These are phyloP conservation scores for Dinoponera quadriceps DNA, from an alignment of 1,140 invertebrate species.

Conservation along the genomic window DNA sequence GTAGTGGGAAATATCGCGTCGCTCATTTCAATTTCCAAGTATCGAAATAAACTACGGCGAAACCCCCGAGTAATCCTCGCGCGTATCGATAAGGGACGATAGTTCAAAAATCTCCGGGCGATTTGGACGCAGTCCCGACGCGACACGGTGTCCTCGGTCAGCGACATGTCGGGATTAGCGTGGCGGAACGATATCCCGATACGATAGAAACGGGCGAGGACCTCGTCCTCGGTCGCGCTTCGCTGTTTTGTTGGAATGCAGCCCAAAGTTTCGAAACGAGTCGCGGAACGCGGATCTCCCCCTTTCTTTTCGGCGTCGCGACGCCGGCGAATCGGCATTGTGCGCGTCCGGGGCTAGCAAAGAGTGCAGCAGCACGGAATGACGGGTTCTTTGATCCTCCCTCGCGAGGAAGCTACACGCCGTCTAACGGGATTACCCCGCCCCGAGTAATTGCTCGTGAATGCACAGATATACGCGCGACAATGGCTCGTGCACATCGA, in stretches of 20 bases:
- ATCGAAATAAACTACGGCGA: conserved; percentile 15
- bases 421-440: conserved; percentile 80
- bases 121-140: conserved; percentile 19
- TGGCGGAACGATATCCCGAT: conserved; percentile 43
- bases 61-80: background rate
- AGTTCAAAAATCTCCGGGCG: conserved; percentile 16
- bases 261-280: conserved; percentile 63
- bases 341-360: conserved; percentile 62
- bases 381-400: conserved; percentile 79
- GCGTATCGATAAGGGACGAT: background rate
- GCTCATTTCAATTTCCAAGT: background rate
- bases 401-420: conserved; percentile 65
- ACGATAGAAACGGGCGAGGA: conserved; percentile 13
- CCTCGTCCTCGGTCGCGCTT: background rate
- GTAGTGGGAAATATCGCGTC: conserved; percentile 5
- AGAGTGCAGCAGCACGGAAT: conserved; percentile 76
- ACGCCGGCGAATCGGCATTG: conserved; percentile 45
- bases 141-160: conserved; percentile 1
- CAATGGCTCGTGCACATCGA: conserved; percentile 71
- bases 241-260: conserved; percentile 45
- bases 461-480: conserved; percentile 78
- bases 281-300: conserved; percentile 8
- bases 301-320: conserved; percentile 29
- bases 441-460: conserved; percentile 81
- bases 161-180: conserved; percentile 32